Evolutionary conservation across 2,888 invertebrate genomes (phyloP).

Genomic region (Tetheella fluctuosa): DNA sequence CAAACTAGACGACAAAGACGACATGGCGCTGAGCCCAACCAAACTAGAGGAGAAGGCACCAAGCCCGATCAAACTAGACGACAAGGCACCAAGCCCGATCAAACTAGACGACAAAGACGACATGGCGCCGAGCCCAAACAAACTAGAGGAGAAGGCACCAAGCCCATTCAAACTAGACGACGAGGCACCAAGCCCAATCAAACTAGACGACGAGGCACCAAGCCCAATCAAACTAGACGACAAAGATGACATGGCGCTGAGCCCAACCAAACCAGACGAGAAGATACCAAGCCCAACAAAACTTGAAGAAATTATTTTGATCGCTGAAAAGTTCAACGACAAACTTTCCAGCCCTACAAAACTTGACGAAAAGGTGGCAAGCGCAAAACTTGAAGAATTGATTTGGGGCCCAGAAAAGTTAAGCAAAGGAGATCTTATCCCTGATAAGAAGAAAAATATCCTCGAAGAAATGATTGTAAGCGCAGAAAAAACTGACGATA

Average conservation of each 20-base stretch:
- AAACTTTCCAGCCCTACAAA: constrained; percentile 16
- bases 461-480: constrained; percentile 10
- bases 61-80: constrained; percentile 15
- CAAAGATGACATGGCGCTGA: constrained; percentile 11
- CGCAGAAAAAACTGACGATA: constrained; percentile 13
- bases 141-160: constrained; percentile 7
- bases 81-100: constrained; percentile 20
- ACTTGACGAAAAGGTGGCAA: constrained; percentile 14
- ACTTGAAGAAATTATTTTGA: not conserved
- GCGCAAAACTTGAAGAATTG: too few species aligned
- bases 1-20: not conserved
- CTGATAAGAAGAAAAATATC: too few species aligned
- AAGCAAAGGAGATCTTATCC: too few species aligned
- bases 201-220: too few species aligned
- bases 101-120: constrained; percentile 9
- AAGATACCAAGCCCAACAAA: constrained; percentile 16
- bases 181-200: not conserved
- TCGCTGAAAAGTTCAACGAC: constrained; percentile 12
- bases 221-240: too few species aligned
- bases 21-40: not conserved
- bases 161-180: constrained; percentile 6
- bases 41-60: constrained; percentile 13
- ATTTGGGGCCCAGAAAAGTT: too few species aligned
- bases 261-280: constrained; percentile 10
- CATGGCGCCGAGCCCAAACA: constrained; percentile 9